Evolutionary conservation across 2,888 invertebrate species (phyloP).

Genomic region (Nasonovia ribisnigri): DNA sequence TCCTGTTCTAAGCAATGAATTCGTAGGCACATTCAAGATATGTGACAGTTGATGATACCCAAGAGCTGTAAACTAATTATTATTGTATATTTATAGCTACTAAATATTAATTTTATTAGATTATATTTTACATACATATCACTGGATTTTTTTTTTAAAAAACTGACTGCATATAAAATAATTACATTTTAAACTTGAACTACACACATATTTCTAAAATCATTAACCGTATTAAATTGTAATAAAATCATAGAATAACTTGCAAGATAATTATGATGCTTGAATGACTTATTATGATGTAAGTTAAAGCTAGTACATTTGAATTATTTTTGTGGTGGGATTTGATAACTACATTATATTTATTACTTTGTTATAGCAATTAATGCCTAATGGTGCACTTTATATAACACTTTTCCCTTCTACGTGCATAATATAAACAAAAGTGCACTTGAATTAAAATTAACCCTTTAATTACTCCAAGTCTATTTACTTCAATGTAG

Average conservation of each 20-base stretch:
- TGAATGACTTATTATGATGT: not conserved
- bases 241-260: not conserved
- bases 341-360: not conserved
- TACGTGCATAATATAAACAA: not conserved
- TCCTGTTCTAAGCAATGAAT: slow-evolving; percentile 52
- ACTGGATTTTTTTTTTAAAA: not conserved
- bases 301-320: not conserved
- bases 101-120: slow-evolving; percentile 1
- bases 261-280: not conserved
- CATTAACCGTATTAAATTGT: not conserved
- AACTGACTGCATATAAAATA: not conserved
- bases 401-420: too few relatives aligned
- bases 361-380: not conserved
- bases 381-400: not conserved
- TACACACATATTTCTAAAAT: not conserved
- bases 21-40: not conserved
- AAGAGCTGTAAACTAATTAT: slow-evolving; percentile 34
- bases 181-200: not conserved
- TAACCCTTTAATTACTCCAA: not conserved
- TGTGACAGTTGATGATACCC: slow-evolving; percentile 33
- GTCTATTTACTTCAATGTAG: not conserved
- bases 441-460: slow-evolving; percentile 19
- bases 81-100: slow-evolving; percentile 37
- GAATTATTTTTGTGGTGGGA: not conserved
- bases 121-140: not conserved